Evolutionary conservation across 2,888 invertebrate species (phyloP), one percentile per base, ranked within the genome.

Genomic region (Hartigia nigra): DNA sequence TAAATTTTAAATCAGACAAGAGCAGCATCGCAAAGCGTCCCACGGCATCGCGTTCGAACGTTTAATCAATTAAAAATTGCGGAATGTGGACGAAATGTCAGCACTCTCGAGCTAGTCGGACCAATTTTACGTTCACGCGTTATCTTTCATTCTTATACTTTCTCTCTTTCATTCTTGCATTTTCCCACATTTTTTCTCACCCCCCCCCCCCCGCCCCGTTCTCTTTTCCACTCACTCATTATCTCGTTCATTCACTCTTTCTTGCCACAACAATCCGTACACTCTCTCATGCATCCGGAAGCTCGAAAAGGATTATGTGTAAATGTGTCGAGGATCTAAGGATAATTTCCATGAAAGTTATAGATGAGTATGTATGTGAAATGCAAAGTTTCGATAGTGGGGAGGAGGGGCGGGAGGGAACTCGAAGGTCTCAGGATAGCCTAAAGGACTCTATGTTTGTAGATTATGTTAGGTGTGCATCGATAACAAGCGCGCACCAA

Each of bases 381-480:
- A 55, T 9, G 23, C 23, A 2, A 55, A 55, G 23, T 55, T 23
- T 14, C 31, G 12, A 12, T 72, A 32, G 12, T 72, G 14, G 4
- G 12, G 9, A 72, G 72, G 12, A 12, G 31, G 72, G 12, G 31
- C 9, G 4, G 12, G 9, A 72, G 72, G 72, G 31, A 12, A 12
- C 72, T 32, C 14, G 14, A 23, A 55, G 55, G 55, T 55, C 23
- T 55, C 23, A 55, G 78, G 82, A 75, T 76, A 76, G 74, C 77
- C 80, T 70, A 39, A 72, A 75, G 77, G 77, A 80, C 78, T 76
- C 75, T 74, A 75, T 74, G 74, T 79, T 77, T 69, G 70, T 78
- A 69, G 76, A 74, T 80, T 78, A 80, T 74, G 79, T 81, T 81
- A 76, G 79, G 79, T 77, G 76, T 84, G 85, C 83, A 85, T 83